phyloP scores from a whole-genome alignment of 92 coral and sea anemone genomes.

The Metridium senile region DNA sequence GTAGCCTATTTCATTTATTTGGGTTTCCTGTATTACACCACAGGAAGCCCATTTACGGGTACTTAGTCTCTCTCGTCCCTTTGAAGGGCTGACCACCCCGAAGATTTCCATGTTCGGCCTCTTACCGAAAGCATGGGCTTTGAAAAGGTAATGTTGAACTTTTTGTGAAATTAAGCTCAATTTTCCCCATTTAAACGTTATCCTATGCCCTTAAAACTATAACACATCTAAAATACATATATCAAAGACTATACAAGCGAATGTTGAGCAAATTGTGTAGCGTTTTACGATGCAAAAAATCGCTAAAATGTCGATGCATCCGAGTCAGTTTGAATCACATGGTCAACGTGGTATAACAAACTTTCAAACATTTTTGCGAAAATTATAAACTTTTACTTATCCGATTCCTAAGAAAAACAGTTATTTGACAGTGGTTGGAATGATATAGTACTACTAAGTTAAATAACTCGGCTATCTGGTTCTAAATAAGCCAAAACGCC shows the following conservation, averaged over 20 bases:
- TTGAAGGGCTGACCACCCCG: constrained; percentile 73
- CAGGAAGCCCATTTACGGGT: constrained; percentile 22
- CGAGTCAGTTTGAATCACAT: constrained; percentile 8
- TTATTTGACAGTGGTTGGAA: neutral
- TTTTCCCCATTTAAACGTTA: neutral
- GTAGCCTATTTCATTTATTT: neutral
- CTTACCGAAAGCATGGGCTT: constrained; percentile 98
- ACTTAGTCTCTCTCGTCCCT: constrained; percentile 2
- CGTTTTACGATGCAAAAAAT: neutral
- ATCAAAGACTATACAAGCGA: neutral
- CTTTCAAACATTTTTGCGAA: neutral
- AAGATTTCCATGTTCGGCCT: constrained; percentile 40
- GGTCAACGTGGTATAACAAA: constrained; percentile 9
- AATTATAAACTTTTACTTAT: neutral
- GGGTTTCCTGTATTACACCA: neutral
- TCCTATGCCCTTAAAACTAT: neutral
- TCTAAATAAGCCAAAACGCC: too few relatives aligned
- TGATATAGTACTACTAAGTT: too few relatives aligned
- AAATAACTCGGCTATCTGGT: too few relatives aligned
- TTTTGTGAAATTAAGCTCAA: neutral
- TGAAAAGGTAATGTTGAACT: constrained; percentile 79
- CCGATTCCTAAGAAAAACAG: too few relatives aligned
- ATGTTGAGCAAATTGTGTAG: neutral
- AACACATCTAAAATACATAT: constrained; percentile 2
- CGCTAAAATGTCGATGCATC: neutral